phyloP scores from a whole-genome alignment of 2,113 vertebrate genomes.

The Lipotes vexillifer region DNA sequence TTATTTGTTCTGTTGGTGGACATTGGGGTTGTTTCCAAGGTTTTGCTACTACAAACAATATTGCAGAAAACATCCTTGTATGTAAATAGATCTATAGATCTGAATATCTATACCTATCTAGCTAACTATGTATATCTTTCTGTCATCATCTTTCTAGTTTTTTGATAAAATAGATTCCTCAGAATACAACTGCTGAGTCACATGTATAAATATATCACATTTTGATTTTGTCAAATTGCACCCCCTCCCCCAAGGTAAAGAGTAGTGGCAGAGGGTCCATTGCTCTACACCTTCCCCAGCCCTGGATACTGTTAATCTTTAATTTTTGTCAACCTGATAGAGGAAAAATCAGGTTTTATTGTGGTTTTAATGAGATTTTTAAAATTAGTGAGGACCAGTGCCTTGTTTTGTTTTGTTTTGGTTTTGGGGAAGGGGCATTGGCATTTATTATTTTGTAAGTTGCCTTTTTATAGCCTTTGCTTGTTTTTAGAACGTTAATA shows the following conservation, averaged over 20 bases:
- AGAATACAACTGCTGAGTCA: background rate
- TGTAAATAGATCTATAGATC: background rate
- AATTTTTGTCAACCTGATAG: background rate
- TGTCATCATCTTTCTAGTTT: background rate
- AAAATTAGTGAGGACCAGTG: background rate
- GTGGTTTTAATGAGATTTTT: constrained; percentile 9
- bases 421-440: background rate
- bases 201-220: background rate
- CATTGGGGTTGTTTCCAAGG: background rate
- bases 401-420: background rate
- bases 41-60: background rate
- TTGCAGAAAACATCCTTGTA: background rate
- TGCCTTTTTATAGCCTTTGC: background rate
- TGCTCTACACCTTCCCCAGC: background rate
- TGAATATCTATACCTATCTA: background rate
- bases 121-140: background rate
- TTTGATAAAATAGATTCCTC: background rate
- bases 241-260: background rate
- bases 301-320: background rate
- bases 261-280: too few relatives aligned
- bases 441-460: background rate
- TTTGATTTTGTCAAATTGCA: background rate
- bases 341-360: constrained; percentile 9
- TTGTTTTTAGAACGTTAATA: background rate
- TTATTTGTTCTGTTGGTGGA: background rate